Conservation (phyloP, 1,140 invertebrate species). For the Bombus breviceps region DNA sequence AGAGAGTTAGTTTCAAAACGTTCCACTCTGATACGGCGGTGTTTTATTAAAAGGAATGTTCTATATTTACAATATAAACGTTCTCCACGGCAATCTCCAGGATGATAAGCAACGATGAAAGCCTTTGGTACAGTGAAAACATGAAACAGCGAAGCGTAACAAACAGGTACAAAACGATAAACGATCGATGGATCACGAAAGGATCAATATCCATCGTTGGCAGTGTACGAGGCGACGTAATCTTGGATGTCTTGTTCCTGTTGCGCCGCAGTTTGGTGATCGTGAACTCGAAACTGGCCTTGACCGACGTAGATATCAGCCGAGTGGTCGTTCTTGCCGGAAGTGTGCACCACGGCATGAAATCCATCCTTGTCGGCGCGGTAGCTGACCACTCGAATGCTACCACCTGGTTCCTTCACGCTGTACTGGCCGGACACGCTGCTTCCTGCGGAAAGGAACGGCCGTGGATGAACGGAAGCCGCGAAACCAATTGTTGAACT, state of each 20-base stretch:
- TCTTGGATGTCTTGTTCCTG: constrained; percentile 32
- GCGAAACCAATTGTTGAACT: neutral
- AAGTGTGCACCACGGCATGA: constrained; percentile 87
- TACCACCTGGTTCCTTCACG: constrained; percentile 84
- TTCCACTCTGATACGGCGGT: neutral
- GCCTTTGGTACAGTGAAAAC: constrained; percentile 42
- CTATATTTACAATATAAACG: constrained; percentile 3
- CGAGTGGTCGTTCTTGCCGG: constrained; percentile 83
- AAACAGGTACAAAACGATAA: constrained; percentile 18
- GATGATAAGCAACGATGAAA: neutral
- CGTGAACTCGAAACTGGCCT: constrained; percentile 50
- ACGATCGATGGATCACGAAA: neutral
- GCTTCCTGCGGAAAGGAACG: constrained; percentile 66
- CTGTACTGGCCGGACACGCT: constrained; percentile 88
- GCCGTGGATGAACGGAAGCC: neutral
- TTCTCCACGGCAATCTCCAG: neutral
- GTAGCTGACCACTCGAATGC: constrained; percentile 77
- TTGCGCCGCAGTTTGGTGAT: constrained; percentile 10
- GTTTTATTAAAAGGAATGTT: constrained; percentile 1
- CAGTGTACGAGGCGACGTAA: constrained; percentile 32
- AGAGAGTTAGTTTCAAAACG: neutral
- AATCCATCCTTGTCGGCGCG: constrained; percentile 78
- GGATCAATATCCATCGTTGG: constrained; percentile 26
- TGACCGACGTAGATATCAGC: constrained; percentile 63
- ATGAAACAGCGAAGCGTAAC: neutral